These are phyloP conservation scores for Philaethria dido DNA, from an alignment of 2,888 invertebrate species.

Conservation along the genomic window DNA sequence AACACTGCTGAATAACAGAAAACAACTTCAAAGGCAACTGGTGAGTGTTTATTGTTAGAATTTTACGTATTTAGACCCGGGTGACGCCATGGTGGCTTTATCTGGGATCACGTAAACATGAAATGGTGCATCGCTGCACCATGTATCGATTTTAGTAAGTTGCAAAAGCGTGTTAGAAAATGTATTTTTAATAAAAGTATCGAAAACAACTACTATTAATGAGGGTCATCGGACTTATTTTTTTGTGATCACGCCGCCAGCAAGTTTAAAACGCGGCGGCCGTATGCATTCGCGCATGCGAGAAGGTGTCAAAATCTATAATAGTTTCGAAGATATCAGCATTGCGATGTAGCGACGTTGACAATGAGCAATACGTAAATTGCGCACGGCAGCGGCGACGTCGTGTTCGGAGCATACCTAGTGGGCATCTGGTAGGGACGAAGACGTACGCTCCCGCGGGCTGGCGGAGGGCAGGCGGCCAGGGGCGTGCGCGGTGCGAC, in stretches of 20 bases:
- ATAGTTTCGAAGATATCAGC: constrained; percentile 72
- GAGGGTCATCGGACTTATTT: constrained; percentile 74
- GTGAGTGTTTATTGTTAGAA: constrained; percentile 83
- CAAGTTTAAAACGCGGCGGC: constrained; percentile 81
- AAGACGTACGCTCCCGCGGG: constrained; percentile 79
- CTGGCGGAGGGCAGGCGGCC: constrained; percentile 65
- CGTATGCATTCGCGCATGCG: constrained; percentile 83
- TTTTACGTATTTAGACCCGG: constrained; percentile 83
- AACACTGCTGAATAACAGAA: constrained; percentile 84
- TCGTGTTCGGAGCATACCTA: constrained; percentile 60
- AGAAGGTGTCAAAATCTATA: constrained; percentile 82
- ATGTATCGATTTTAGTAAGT: constrained; percentile 80
- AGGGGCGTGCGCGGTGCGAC: constrained; percentile 73
- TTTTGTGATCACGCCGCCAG: constrained; percentile 77
- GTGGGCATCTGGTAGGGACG: constrained; percentile 65
- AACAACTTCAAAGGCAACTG: constrained; percentile 85
- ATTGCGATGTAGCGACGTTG: constrained; percentile 63
- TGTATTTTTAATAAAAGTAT: constrained; percentile 52
- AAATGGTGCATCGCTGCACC: constrained; percentile 84
- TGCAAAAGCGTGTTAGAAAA: constrained; percentile 56
- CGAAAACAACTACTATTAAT: constrained; percentile 57
- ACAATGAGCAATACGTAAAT: constrained; percentile 57
- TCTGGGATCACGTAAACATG: constrained; percentile 86
- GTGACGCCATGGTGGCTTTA: constrained; percentile 86
- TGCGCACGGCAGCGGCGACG: constrained; percentile 58